Base-by-base conservation (phyloP, 2,797 vertebrate species). In the Nannoperca obscura region DNA sequence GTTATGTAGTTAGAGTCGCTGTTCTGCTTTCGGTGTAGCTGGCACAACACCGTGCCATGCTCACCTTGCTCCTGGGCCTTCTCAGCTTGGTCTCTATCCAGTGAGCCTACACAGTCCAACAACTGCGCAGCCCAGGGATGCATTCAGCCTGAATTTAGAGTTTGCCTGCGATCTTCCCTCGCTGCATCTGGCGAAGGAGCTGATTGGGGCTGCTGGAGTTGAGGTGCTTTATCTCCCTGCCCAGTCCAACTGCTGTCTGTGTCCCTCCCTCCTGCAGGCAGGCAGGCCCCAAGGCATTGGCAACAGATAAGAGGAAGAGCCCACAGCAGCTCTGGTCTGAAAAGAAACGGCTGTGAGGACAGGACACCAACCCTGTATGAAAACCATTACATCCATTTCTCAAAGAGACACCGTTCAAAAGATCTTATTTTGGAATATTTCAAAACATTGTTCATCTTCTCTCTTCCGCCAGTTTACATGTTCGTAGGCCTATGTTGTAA, bases 221-320 rank as follows among this genome's bases (percentile, higher is more conserved):
- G 75, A 83, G 84, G 76, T 82, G 86, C 79, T 94, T 95, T 96
- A 96, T 96, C 95, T 95, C 76, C 15, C 71, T 73, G 84, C 55
- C 88, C 95, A 95, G 94, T 92, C 87, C 91, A 93, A 92, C 93
- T 83, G 89, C 92, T 93, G 90, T 74, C 74, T 78, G 83, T 15
- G 90, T 81, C 85, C 86, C 86, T 91, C 88, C 93, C 92, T 90
- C 75, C 77, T 82, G 86, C 88, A 89, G 86, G 83, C 88, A 89
- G 86, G 83, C 86, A 84, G 72, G 72, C 80, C 88, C 83, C 4
- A 32, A 80, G 78, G 86, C 77, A 46, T 88, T 95, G 94, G 94
- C 89, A 88, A 81, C 27, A 91, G 95, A 95, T 95, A 95, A 95
- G 91, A 94, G 62, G 54, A 70, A 78, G 80, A 74, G 60, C 88